phyloP scores from a whole-genome alignment of 2,113 vertebrate species.

The Chrysemys picta region DNA sequence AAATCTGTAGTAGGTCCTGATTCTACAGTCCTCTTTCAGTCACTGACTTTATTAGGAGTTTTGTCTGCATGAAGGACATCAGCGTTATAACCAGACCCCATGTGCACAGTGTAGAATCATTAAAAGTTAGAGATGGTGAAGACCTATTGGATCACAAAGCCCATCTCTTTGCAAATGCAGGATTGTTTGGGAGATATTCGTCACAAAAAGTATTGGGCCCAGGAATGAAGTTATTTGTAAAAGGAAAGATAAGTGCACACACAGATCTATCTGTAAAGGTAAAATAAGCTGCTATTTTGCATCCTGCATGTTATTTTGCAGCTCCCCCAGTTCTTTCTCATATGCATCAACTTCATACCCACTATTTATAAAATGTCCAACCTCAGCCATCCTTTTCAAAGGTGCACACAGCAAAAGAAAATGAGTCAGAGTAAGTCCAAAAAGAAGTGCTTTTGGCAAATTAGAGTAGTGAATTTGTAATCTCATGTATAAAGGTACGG shows the following conservation, averaged over 20 bases:
- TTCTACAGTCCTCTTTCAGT: neutral
- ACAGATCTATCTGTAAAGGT: neutral
- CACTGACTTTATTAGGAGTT: neutral
- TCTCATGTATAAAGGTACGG: conserved; percentile 11
- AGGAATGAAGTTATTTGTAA: neutral
- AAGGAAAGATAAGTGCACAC: neutral
- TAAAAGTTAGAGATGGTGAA: neutral
- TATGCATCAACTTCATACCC: neutral
- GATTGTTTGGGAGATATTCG: neutral
- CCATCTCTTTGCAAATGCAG: neutral
- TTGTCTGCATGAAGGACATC: neutral
- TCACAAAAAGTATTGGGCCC: rapidly evolving
- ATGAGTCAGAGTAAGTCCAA: neutral
- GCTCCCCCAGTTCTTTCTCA: neutral
- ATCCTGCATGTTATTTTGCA: neutral
- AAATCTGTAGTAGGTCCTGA: neutral
- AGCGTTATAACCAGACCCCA: neutral
- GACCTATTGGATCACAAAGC: neutral
- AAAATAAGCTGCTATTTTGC: neutral
- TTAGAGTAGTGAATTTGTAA: no score
- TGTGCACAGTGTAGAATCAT: neutral
- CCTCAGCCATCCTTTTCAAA: neutral
- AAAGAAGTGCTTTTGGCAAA: conserved; percentile 10
- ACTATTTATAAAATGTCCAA: conserved; percentile 1
- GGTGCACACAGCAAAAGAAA: neutral